Percentiles rank a stretch among this genome's conserved stretches.
Conservation (phyloP, 2,888 invertebrate species). For the Agriopis aurantiaria region DNA sequence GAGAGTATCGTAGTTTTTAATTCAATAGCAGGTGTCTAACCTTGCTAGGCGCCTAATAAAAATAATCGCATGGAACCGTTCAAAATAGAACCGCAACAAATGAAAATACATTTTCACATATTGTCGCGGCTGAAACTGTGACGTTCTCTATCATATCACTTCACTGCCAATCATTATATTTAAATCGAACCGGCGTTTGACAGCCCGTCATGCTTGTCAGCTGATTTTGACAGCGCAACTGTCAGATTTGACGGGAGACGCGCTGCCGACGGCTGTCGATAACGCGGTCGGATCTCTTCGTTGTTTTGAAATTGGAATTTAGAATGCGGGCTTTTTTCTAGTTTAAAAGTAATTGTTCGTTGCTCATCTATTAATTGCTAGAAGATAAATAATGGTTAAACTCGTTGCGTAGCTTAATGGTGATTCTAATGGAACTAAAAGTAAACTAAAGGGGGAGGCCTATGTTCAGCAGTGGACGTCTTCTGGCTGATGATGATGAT, state of each 20-base stretch:
- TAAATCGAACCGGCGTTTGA: constrained; percentile 68
- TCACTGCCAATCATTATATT: constrained; percentile 76
- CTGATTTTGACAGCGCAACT: constrained; percentile 68
- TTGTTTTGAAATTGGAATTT: constrained; percentile 56
- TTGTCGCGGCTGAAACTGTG: constrained; percentile 49
- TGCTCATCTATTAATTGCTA: no score
- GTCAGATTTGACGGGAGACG: constrained; percentile 63
- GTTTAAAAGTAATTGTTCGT: constrained; percentile 31
- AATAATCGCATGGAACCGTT: no score
- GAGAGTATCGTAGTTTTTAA: no score
- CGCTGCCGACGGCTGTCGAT: constrained; percentile 67
- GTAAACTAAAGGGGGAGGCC: no score
- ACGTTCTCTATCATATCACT: constrained; percentile 67
- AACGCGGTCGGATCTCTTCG: constrained; percentile 50
- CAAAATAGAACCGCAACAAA: not conserved
- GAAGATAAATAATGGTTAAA: no score
- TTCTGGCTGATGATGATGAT: no score
- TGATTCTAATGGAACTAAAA: no score
- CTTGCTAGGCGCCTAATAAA: no score
- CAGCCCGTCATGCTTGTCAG: constrained; percentile 58
- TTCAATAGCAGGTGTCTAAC: no score
- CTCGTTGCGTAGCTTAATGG: no score
- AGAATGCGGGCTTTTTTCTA: constrained; percentile 51
- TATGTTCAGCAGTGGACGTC: no score
- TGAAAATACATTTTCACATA: constrained; percentile 7